phyloP scores from a whole-genome alignment of 2,888 invertebrate genomes.

The Urechis unicinctus region DNA sequence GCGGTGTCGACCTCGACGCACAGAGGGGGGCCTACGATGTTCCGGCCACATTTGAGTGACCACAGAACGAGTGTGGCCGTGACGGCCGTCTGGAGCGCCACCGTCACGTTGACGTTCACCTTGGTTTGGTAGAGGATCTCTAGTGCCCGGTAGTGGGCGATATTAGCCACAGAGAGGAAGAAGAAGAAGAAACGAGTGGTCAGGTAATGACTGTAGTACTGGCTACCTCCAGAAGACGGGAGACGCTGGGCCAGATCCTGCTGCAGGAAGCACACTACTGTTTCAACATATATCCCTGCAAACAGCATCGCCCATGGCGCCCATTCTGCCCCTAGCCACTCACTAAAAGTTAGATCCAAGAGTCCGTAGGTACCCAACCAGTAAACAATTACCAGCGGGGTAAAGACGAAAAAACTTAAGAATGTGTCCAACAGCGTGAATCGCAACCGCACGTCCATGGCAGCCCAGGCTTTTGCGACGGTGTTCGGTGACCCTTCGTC shows the following conservation, averaged over 20 bases:
- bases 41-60: conserved; percentile 17
- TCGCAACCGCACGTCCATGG: background rate
- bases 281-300: conserved; percentile 12
- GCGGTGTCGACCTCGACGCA: conserved; percentile 15
- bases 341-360: conserved; percentile 7
- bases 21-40: conserved; percentile 17
- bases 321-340: conserved; percentile 1
- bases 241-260: background rate
- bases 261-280: conserved; percentile 11
- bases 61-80: conserved; percentile 15
- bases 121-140: conserved; percentile 3
- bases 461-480: no score
- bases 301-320: conserved; percentile 10
- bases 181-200: conserved; percentile 12
- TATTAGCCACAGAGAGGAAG: conserved; percentile 13
- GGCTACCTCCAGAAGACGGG: background rate
- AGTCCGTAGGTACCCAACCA: conserved; percentile 14
- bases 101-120: background rate
- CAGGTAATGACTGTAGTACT: conserved; percentile 1
- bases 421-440: conserved; percentile 9
- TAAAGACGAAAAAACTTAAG: conserved; percentile 18
- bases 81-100: conserved; percentile 11
- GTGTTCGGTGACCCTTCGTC: no score
- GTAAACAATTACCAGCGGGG: conserved; percentile 16
- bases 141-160: conserved; percentile 15